A percentile compares a stretch with the other conserved stretches of the same genome.
phyloP scores from a whole-genome alignment of 1,140 invertebrate species.

The Argopecten irradians region DNA sequence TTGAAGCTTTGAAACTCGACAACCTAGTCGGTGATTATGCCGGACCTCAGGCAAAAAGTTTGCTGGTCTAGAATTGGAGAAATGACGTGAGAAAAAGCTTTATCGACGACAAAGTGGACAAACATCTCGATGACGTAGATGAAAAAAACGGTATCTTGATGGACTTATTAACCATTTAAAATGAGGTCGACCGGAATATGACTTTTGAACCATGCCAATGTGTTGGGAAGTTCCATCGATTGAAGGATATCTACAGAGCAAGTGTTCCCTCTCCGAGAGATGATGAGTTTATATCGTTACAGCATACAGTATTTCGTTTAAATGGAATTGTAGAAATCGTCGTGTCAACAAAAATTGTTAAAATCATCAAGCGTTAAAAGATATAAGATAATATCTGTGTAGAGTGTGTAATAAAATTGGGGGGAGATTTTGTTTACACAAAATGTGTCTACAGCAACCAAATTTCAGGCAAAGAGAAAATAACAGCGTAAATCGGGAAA shows the following conservation, averaged over 20 bases:
- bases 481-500: too few relatives aligned
- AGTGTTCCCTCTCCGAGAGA: neutral
- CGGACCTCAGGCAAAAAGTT: conserved; percentile 33
- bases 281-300: too few relatives aligned
- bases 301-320: too few relatives aligned
- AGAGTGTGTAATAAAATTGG: too few relatives aligned
- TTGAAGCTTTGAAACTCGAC: conserved; percentile 30
- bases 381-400: too few relatives aligned
- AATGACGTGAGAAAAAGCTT: too few relatives aligned
- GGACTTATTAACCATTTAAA: conserved; percentile 28
- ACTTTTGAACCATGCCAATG: conserved; percentile 30
- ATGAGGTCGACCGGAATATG: conserved; percentile 32
- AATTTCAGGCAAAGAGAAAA: too few relatives aligned
- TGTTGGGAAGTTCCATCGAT: neutral
- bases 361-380: too few relatives aligned
- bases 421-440: too few relatives aligned
- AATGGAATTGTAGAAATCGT: too few relatives aligned
- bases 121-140: conserved; percentile 8
- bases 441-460: too few relatives aligned
- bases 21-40: conserved; percentile 32
- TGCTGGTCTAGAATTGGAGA: neutral
- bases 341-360: too few relatives aligned
- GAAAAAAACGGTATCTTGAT: conserved; percentile 32
- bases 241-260: neutral
- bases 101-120: neutral